Evolutionary conservation across 2,888 invertebrate species (phyloP), one percentile per base, ranked within the genome.

Genomic region (Auanema freiburgensis): DNA sequence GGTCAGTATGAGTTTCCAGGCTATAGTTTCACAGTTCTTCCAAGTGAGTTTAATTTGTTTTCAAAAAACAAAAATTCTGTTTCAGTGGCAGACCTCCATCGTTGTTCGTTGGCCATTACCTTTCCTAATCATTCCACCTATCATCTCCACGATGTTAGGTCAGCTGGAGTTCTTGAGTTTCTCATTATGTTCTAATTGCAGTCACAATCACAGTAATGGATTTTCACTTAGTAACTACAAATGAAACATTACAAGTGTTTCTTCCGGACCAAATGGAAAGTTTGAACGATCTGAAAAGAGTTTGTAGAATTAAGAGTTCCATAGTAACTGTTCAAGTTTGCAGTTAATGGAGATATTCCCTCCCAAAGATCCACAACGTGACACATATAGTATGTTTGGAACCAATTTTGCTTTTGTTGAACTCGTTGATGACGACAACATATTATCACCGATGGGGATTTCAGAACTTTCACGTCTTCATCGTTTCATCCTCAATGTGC

Each of bases 231-330:
- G 73, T 74, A 46, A 59, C 71, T 21, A 70, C 71, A 10, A 76
- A 74, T 55, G 74, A 76, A 50, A 74, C 76, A 2, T 56, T 76
- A 21, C 71, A 74, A 65, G 78, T 83, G 53, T 83, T 83, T 59
- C 74, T 83, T 18, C 83, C 83, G n/a, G 83, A 83, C 54, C 72
- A 79, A 41, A 77, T 81, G 71, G 64, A 69, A 50, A 76, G 81
- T 25, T 61, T 83, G 18, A 40, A 63, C 8, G 71, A 82, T 52
- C 61, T 80, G 12, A 71, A 79, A 41, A 67, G 74, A 52, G 70
- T 72, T 2, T 46, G 42, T 56, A n/a, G n/a, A n/a, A n/a, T n/a
- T n/a, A n/a, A n/a, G n/a, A n/a, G n/a, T n/a, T n/a, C n/a, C n/a
- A n/a, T n/a, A n/a, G n/a, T n/a, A n/a, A n/a, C n/a, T 8, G 33